phyloP scores from a whole-genome alignment of 2,113 vertebrate species.

The Eurystomus gularis region DNA sequence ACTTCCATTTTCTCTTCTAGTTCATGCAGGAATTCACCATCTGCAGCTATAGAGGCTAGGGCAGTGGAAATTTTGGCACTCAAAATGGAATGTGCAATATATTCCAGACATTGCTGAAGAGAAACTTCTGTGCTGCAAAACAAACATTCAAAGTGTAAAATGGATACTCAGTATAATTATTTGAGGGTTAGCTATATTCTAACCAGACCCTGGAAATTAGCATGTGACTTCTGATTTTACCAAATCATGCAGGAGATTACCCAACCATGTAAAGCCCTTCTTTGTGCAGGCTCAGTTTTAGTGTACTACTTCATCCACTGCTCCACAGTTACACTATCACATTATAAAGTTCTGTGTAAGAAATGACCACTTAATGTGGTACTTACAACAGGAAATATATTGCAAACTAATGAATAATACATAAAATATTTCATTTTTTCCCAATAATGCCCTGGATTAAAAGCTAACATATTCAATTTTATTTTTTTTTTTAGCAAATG shows the following conservation, averaged over 20 bases:
- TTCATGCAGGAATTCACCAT: slow-evolving; percentile 96
- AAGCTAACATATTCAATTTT: background rate
- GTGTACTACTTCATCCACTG: background rate
- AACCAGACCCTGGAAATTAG: background rate
- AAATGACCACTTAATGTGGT: background rate
- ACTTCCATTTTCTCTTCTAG: slow-evolving; percentile 99
- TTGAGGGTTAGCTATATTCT: background rate
- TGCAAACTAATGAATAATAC: too few species aligned
- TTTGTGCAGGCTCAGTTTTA: background rate
- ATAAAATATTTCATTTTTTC: too few species aligned
- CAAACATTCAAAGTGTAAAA: background rate
- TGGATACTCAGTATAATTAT: background rate
- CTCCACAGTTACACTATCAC: background rate
- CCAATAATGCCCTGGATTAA: background rate
- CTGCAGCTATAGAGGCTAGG: slow-evolving; percentile 86
- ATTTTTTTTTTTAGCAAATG: background rate
- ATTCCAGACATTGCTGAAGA: slow-evolving; percentile 92
- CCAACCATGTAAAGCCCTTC: background rate
- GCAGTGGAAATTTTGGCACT: slow-evolving; percentile 96
- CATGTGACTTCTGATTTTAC: background rate
- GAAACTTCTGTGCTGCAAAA: slow-evolving; percentile 90
- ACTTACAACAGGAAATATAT: too few species aligned
- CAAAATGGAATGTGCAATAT: slow-evolving; percentile 93
- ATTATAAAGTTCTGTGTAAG: background rate
- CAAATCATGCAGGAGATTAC: background rate